Base-by-base conservation (phyloP, 2,888 invertebrate species). In the Amphimallon solstitiale region DNA sequence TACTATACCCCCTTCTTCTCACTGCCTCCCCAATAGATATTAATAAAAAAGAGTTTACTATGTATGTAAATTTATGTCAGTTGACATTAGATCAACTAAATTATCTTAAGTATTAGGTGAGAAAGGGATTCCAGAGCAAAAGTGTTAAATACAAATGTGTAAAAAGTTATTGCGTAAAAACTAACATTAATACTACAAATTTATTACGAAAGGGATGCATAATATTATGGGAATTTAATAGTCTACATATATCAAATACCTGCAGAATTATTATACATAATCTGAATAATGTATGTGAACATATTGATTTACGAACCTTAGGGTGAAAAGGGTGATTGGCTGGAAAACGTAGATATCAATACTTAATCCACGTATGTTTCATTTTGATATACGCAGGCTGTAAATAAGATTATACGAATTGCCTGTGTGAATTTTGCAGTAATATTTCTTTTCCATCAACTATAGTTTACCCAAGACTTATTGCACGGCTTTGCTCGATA, bases 371-470 rank as follows among this genome's bases (percentile, higher is more conserved):
- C 56, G 56, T 59, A 59, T 59, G 56, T 59, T 59, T 59, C 56
- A 59, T 43, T 59, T 59, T 59, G 56, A 59, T 59, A 59, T 59
- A 59, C 56, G 56, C 15, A 14, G 52, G 43, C 43, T 14, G 56
- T 59, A 65, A 54, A 56, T 48, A 65, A 56, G 64, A 65, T 65
- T 65, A 65, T 56, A 65, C 38, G 54, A 56, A 65, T 65, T 65
- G 64, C 56, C 29, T 29, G 54, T 35, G 34, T 29, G 56, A 56
- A 51, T 51, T 62, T 49, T 51, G 62, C 62, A 51, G 62, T 62
- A 59, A 52, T 65, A 48, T 65, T 56, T 65, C 64, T 59, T 48
- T 62, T 56, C 54, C 64, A 65, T 56, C 64, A 56, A 59, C 38
- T 38, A 46, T 48, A 54, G 64, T 65, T 65, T 65, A 46, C 64